phyloP scores from a whole-genome alignment of 2,113 vertebrate genomes.

The Tamias sibiricus region DNA sequence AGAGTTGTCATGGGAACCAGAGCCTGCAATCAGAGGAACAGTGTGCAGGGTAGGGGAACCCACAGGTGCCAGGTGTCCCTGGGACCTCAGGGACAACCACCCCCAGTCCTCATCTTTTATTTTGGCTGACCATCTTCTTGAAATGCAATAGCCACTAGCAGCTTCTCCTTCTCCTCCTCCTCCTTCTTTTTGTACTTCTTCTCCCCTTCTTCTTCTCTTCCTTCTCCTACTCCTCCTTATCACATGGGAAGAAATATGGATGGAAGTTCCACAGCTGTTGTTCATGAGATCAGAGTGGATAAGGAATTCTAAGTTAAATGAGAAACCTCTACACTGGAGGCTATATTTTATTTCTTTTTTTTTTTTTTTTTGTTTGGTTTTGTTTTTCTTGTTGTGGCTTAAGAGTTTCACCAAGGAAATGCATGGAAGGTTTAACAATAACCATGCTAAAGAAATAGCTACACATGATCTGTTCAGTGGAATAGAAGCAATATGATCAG shows the following conservation, averaged over 20 bases:
- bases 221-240: background rate
- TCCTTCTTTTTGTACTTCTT: no score
- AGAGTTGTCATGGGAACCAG: constrained; percentile 59
- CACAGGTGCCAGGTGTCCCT: constrained; percentile 72
- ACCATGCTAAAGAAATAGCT: background rate
- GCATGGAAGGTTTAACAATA: background rate
- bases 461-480: background rate
- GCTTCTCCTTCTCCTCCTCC: background rate
- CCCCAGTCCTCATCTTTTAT: constrained; percentile 46
- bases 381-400: background rate
- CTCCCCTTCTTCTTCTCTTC: background rate
- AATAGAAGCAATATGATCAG: background rate
- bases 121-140: constrained; percentile 19
- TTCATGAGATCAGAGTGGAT: background rate
- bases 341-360: background rate
- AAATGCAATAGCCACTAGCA: background rate
- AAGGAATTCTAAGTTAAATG: background rate
- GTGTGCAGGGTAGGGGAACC: constrained; percentile 72
- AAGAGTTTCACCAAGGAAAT: background rate
- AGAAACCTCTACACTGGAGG: background rate
- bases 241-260: background rate
- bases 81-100: constrained; percentile 63
- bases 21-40: constrained; percentile 72
- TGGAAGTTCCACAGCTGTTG: background rate
- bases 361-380: background rate